phyloP scores from a whole-genome alignment of 1,140 invertebrate species.

The Geopemphigus sp. region DNA sequence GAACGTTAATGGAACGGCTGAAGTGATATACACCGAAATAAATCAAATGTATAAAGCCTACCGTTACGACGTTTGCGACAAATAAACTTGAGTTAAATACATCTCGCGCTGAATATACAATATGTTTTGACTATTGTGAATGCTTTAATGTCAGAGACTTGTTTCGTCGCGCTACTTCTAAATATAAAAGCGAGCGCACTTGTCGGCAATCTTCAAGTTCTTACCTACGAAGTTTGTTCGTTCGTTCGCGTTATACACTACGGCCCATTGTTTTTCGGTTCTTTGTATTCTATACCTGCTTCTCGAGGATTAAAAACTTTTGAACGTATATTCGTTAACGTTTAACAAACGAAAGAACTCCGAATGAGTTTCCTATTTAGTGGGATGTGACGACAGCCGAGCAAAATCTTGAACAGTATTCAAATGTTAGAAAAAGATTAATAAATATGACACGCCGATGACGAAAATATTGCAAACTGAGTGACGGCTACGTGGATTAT shows the following conservation, averaged over 20 bases:
- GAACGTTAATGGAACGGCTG: too few species aligned
- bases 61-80: background rate
- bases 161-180: background rate
- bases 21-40: too few species aligned
- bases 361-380: background rate
- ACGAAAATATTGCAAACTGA: too few species aligned
- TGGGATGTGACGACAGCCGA: too few species aligned
- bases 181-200: background rate
- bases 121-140: background rate
- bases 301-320: slow-evolving; percentile 1
- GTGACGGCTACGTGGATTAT: too few species aligned
- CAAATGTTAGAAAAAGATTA: background rate
- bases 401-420: background rate
- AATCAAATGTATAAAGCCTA: background rate
- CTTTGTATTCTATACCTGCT: background rate
- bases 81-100: slow-evolving; percentile 10
- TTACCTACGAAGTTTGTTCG: background rate
- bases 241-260: slow-evolving; percentile 4
- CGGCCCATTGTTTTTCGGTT: slow-evolving; percentile 15
- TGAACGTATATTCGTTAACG: slow-evolving; percentile 17
- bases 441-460: too few species aligned
- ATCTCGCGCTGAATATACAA: background rate
- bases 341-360: background rate
- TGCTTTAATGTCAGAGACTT: background rate
- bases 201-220: background rate